A percentile compares a stretch with the other conserved stretches of the same genome.
These are phyloP conservation scores for Craseonycteris thonglongyai DNA, from an alignment of 2,113 vertebrate genomes.

Conservation along the genomic window DNA sequence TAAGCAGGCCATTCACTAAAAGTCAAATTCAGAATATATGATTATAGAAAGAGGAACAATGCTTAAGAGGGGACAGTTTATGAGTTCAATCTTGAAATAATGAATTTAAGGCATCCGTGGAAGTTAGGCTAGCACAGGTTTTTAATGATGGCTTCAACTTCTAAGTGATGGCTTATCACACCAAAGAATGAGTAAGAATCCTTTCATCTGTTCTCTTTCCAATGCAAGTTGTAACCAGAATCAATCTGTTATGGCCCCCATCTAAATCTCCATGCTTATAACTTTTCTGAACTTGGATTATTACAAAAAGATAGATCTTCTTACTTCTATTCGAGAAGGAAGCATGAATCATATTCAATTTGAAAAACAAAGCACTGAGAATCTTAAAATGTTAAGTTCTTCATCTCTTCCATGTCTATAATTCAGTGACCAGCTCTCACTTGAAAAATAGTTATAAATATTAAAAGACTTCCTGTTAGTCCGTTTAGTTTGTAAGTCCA, in stretches of 20 bases:
- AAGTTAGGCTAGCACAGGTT: neutral
- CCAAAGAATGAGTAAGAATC: neutral
- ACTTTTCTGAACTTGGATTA: neutral
- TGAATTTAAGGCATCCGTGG: neutral
- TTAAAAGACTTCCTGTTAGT: neutral
- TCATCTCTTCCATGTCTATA: neutral
- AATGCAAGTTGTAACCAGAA: neutral
- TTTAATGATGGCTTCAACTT: neutral
- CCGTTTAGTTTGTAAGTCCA: neutral
- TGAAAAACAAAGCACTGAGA: neutral
- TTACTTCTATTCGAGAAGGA: neutral
- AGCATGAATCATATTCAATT: neutral
- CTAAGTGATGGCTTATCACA: neutral
- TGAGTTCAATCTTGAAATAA: neutral
- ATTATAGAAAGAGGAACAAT: neutral
- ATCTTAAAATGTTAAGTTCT: neutral
- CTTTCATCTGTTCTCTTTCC: neutral
- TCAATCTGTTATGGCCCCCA: neutral
- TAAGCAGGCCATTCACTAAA: neutral
- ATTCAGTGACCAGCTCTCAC: neutral
- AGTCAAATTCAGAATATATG: neutral
- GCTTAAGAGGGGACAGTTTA: neutral
- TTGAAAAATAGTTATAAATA: neutral
- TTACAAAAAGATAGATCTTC: conserved; percentile 20
- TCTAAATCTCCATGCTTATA: neutral